phyloP scores from a whole-genome alignment of 2,797 vertebrate species.

The Coregonus suidteri region DNA sequence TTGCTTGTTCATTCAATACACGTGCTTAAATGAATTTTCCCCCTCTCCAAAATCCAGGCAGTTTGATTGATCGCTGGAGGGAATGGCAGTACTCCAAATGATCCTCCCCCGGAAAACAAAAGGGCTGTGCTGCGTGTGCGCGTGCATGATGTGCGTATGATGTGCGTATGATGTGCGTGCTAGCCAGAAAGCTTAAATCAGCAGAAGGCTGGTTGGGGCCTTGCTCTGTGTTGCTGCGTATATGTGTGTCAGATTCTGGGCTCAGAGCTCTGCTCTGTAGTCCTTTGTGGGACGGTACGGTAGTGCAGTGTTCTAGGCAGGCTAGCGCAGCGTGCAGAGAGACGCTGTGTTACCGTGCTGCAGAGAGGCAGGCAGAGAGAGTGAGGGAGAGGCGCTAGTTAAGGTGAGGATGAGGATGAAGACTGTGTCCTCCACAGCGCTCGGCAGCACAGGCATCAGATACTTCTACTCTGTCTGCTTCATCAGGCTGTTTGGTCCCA shows the following conservation, averaged over 20 bases:
- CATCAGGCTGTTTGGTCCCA: slow-evolving; percentile 76
- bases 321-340: slow-evolving; percentile 56
- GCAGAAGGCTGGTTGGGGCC: slow-evolving; percentile 26
- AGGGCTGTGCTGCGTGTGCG: slow-evolving; percentile 5
- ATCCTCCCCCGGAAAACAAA: slow-evolving; percentile 46
- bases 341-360: slow-evolving; percentile 30
- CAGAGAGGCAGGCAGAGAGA: slow-evolving; percentile 25
- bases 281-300: slow-evolving; percentile 63
- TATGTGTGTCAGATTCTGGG: slow-evolving; percentile 25
- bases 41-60: slow-evolving; percentile 21
- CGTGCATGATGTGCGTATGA: neutral
- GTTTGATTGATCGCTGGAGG: slow-evolving; percentile 55
- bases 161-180: neutral
- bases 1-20: neutral
- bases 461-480: slow-evolving; percentile 82
- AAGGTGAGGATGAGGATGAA: slow-evolving; percentile 78
- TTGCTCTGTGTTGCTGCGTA: slow-evolving; percentile 10
- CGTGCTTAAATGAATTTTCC: neutral
- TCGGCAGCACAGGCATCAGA: slow-evolving; percentile 71
- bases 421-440: slow-evolving; percentile 72
- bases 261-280: slow-evolving; percentile 61
- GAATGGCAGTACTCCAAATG: slow-evolving; percentile 45
- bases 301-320: slow-evolving; percentile 55
- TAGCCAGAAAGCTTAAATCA: slow-evolving; percentile 30
- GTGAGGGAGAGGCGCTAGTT: slow-evolving; percentile 15